A percentile compares a stretch with the other conserved stretches of the same genome.
Evolutionary conservation across 1,140 invertebrate genomes (phyloP).

Genomic region (Drosophila tropicalis): DNA sequence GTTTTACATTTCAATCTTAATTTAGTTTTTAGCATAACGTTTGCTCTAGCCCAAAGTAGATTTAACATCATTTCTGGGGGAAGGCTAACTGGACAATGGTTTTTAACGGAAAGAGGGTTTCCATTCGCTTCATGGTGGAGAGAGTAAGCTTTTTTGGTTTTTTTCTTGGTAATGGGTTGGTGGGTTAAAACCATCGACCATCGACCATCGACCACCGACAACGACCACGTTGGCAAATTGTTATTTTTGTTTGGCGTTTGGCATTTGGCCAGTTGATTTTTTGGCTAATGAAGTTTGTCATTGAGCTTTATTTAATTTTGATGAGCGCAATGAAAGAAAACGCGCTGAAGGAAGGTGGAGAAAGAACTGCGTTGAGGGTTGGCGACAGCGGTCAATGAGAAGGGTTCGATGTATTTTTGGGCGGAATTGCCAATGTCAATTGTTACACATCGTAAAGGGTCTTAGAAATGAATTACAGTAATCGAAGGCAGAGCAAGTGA

Average conservation of each 20-base stretch:
- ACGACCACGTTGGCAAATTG: constrained; percentile 55
- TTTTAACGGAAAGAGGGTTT: constrained; percentile 25
- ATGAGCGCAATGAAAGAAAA: constrained; percentile 32
- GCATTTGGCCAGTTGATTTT: constrained; percentile 76
- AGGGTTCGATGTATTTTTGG: constrained; percentile 20
- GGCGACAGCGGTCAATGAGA: not conserved
- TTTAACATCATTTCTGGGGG: not conserved
- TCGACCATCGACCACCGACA: not conserved
- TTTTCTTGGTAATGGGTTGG: not conserved
- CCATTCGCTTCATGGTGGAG: not conserved
- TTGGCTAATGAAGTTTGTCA: constrained; percentile 81
- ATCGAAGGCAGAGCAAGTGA: too few species aligned
- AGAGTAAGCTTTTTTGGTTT: too few species aligned
- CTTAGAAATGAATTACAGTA: not conserved
- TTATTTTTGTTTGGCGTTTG: constrained; percentile 70
- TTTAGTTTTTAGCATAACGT: constrained; percentile 82
- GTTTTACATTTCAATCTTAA: constrained; percentile 83
- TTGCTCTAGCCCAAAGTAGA: constrained; percentile 47
- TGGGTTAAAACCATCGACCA: not conserved
- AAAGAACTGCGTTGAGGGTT: not conserved
- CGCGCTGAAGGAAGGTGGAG: not conserved
- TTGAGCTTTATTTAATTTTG: constrained; percentile 81
- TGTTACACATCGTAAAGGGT: not conserved
- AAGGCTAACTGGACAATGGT: constrained; percentile 33
- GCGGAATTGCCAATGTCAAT: not conserved